Evolutionary conservation across 2,113 vertebrate species (phyloP).

Genomic region (Nycticorax nycticorax): DNA sequence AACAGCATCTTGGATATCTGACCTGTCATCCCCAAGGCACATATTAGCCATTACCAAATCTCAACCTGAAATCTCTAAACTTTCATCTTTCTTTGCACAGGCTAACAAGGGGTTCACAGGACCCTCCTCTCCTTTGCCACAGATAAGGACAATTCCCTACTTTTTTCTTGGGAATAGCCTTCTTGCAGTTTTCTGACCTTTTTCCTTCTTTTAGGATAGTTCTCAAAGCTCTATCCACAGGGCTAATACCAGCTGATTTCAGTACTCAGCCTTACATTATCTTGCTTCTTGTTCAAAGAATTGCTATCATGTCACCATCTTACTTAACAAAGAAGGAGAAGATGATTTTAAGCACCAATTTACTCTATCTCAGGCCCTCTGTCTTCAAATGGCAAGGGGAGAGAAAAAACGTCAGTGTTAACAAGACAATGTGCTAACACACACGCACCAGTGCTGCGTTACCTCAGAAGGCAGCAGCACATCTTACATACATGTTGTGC

Average conservation of each 20-base stretch:
- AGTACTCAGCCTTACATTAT: neutral
- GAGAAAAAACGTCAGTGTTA: neutral
- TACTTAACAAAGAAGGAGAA: neutral
- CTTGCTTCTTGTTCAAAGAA: neutral
- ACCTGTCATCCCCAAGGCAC: neutral
- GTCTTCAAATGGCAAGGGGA: neutral
- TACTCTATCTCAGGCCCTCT: neutral
- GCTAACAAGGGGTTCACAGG: neutral
- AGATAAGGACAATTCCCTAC: neutral
- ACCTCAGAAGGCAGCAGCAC: neutral
- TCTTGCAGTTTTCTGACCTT: neutral
- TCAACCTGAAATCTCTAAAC: neutral
- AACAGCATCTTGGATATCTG: neutral
- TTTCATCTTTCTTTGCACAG: neutral
- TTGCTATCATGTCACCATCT: neutral
- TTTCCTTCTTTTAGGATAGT: neutral
- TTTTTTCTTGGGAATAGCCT: neutral
- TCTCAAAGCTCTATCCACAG: neutral
- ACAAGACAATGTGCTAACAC: accelerated
- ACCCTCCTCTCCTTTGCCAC: neutral
- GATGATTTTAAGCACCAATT: neutral
- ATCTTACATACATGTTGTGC: neutral
- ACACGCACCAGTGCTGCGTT: neutral
- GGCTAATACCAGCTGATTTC: neutral
- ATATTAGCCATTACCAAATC: neutral